These are phyloP conservation scores for Pyralis farinalis DNA, from an alignment of 2,888 invertebrate genomes.

Conservation along the genomic window DNA sequence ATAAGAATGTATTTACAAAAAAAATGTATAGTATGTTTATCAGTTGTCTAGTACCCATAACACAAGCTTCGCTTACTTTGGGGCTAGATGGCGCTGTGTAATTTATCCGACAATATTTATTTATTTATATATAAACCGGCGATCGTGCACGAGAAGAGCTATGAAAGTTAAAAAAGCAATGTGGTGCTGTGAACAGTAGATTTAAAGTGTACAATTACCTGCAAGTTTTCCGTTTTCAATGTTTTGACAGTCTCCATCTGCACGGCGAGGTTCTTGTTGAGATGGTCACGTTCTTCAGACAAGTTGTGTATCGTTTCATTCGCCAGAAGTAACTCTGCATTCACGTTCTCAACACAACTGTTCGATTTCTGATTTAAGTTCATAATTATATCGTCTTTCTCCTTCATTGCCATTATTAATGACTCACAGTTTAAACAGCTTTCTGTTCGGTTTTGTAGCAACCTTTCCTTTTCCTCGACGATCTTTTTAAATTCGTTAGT, in stretches of 20 bases:
- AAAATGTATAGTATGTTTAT: no score
- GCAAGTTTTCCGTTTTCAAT: constrained; percentile 82
- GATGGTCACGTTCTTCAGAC: constrained; percentile 84
- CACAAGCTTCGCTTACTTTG: no score
- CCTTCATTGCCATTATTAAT: constrained; percentile 44
- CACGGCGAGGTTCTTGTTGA: constrained; percentile 84
- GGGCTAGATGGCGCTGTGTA: no score
- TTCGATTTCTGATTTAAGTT: constrained; percentile 42
- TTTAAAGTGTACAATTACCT: constrained; percentile 46
- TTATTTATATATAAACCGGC: no score
- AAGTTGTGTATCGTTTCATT: constrained; percentile 81
- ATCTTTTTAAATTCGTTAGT: constrained; percentile 53
- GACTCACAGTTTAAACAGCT: constrained; percentile 53
- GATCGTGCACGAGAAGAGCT: no score
- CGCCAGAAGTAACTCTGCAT: constrained; percentile 74
- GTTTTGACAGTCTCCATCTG: constrained; percentile 84
- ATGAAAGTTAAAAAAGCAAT: no score
- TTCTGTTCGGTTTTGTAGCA: constrained; percentile 29
- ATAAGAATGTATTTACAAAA: no score
- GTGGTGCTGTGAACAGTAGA: no score
- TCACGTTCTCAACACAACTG: constrained; percentile 48
- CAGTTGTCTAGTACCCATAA: no score
- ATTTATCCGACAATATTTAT: no score
- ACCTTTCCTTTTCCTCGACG: constrained; percentile 49
- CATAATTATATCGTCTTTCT: constrained; percentile 61